Conservation (phyloP, 64 coral and sea anemone species). For the Porites australiensis region DNA sequence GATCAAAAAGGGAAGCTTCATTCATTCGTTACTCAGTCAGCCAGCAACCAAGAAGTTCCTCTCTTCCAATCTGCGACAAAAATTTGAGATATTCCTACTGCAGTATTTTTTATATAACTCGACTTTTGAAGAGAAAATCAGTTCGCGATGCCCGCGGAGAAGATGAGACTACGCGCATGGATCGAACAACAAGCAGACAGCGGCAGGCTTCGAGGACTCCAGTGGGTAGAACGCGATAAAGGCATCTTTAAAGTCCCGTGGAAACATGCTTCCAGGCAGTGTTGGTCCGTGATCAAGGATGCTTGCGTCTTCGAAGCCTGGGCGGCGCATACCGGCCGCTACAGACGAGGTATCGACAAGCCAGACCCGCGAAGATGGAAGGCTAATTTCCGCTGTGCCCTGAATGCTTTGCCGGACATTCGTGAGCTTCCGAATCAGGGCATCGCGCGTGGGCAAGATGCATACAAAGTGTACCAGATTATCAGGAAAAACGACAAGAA, state of each 20-base stretch:
- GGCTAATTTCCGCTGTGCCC: slow-evolving; percentile 87
- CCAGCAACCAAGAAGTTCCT: neutral
- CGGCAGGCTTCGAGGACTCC: slow-evolving; percentile 62
- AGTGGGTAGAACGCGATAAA: slow-evolving; percentile 73
- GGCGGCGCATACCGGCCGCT: slow-evolving; percentile 77
- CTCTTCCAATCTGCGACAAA: no score
- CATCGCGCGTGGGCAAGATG: slow-evolving; percentile 69
- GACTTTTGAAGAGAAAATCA: neutral
- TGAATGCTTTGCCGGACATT: slow-evolving; percentile 90
- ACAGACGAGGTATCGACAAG: slow-evolving; percentile 50
- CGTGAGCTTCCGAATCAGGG: slow-evolving; percentile 54
- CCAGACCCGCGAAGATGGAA: slow-evolving; percentile 91
- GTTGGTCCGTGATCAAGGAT: slow-evolving; percentile 66
- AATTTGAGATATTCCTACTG: neutral
- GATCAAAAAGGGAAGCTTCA: neutral
- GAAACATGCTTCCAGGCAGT: slow-evolving; percentile 92
- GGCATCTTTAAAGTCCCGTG: slow-evolving; percentile 84
- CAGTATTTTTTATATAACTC: neutral
- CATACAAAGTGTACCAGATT: slow-evolving; percentile 90
- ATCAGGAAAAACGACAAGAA: slow-evolving; percentile 44
- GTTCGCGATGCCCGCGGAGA: slow-evolving; percentile 65
- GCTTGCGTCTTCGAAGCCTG: slow-evolving; percentile 92
- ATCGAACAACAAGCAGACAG: slow-evolving; percentile 65
- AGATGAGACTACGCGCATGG: slow-evolving; percentile 84
- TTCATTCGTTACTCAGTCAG: neutral